These are phyloP conservation scores for Cyrtonyx montezumae DNA, from an alignment of 2,113 vertebrate genomes.

Conservation along the genomic window DNA sequence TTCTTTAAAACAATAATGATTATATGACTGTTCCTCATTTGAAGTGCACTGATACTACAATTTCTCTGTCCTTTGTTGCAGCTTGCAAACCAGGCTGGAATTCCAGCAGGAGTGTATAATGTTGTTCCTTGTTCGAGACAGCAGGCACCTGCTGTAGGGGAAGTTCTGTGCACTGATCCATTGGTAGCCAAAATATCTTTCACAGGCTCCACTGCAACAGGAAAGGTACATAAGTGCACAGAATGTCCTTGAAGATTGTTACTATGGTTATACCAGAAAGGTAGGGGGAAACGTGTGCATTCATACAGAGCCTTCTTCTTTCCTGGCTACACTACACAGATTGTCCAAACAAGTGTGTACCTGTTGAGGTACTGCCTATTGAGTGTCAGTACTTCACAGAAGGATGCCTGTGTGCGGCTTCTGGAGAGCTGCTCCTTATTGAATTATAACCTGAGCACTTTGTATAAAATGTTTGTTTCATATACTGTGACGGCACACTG, in stretches of 20 bases:
- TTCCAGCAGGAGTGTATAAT: conserved; percentile 91
- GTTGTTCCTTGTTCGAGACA: conserved; percentile 92
- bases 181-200: conserved; percentile 95
- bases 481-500: not conserved
- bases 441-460: not conserved
- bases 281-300: not conserved
- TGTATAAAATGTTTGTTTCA: not conserved
- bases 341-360: not conserved
- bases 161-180: conserved; percentile 90
- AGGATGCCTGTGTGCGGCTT: not conserved
- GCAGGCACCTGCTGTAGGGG: conserved; percentile 84
- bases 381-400: not conserved
- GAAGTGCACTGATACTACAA: not conserved
- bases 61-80: conserved; percentile 61
- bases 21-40: not conserved
- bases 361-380: not conserved
- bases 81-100: conserved; percentile 91
- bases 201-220: conserved; percentile 94
- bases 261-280: not conserved
- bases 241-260: not conserved
- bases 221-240: conserved; percentile 82
- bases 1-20: not conserved
- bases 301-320: not conserved
- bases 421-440: not conserved
- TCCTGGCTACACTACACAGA: not conserved